Conservation (phyloP, 2,113 vertebrate genomes). For the Triplophysa dalaica region DNA sequence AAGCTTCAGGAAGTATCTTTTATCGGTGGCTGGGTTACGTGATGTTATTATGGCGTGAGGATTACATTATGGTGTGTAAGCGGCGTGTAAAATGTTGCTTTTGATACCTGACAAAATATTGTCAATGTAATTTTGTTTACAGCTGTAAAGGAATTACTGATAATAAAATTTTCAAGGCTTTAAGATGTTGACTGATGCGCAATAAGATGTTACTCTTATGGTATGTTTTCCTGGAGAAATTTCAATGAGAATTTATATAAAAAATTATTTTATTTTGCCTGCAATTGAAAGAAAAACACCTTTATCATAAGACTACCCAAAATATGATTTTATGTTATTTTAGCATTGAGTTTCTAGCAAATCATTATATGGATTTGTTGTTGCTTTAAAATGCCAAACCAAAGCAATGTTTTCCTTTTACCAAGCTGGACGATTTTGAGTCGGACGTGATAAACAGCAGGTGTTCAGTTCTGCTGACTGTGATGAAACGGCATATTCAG, state of each 20-base stretch:
- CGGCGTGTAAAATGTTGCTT: not conserved
- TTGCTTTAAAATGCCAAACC: not conserved
- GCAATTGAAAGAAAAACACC: no score
- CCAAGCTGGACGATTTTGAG: not conserved
- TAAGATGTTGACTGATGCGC: not conserved
- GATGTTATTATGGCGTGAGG: not conserved
- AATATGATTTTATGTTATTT: no score
- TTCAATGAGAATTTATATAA: no score
- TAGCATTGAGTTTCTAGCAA: no score
- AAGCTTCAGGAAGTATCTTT: not conserved
- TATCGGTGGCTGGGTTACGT: not conserved
- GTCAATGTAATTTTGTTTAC: not conserved
- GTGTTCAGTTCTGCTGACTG: constrained; percentile 37
- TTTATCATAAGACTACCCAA: no score
- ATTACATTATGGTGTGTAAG: not conserved
- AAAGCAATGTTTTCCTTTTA: not conserved
- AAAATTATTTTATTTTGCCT: no score
- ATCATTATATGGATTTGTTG: not conserved
- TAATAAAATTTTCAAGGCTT: not conserved
- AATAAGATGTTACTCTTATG: not conserved
- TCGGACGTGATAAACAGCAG: constrained; percentile 35
- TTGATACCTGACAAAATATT: not conserved
- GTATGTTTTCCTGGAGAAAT: no score
- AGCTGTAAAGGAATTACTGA: not conserved
- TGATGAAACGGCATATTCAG: not conserved